These are phyloP conservation scores for Campoletis raptor DNA, from an alignment of 2,888 invertebrate species.

Conservation along the genomic window DNA sequence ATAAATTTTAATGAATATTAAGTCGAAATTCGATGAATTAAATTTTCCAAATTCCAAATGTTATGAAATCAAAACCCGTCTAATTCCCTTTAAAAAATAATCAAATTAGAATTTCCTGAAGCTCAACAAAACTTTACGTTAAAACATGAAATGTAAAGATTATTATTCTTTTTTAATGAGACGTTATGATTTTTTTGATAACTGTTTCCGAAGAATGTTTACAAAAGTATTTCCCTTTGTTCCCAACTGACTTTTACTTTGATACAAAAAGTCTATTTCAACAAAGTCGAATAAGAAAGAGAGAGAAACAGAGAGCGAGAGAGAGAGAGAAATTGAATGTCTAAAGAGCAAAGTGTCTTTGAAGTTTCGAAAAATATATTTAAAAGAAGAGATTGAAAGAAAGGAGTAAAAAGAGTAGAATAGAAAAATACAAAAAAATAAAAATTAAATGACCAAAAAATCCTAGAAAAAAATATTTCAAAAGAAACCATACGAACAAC, in stretches of 20 bases:
- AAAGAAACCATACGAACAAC: neutral
- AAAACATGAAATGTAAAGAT: neutral
- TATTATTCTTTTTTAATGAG: no score
- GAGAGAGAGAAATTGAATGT: no score
- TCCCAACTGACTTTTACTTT: neutral
- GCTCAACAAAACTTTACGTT: neutral
- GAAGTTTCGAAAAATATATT: neutral
- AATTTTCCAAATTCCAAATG: neutral
- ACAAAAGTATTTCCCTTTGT: neutral
- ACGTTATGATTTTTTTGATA: neutral
- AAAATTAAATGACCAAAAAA: neutral
- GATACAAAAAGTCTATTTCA: neutral
- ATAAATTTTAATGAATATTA: neutral
- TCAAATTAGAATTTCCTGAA: neutral
- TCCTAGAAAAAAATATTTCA: no score
- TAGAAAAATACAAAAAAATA: neutral
- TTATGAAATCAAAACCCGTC: neutral
- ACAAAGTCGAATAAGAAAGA: no score
- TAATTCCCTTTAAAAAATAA: neutral
- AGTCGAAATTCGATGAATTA: neutral
- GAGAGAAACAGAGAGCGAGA: no score
- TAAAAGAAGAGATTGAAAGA: neutral
- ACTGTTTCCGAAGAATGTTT: neutral
- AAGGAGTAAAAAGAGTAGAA: constrained; percentile 3
- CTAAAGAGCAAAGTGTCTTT: neutral